Conservation (phyloP, 1,140 invertebrate species). For the Ceratosolen fusciceps region DNA sequence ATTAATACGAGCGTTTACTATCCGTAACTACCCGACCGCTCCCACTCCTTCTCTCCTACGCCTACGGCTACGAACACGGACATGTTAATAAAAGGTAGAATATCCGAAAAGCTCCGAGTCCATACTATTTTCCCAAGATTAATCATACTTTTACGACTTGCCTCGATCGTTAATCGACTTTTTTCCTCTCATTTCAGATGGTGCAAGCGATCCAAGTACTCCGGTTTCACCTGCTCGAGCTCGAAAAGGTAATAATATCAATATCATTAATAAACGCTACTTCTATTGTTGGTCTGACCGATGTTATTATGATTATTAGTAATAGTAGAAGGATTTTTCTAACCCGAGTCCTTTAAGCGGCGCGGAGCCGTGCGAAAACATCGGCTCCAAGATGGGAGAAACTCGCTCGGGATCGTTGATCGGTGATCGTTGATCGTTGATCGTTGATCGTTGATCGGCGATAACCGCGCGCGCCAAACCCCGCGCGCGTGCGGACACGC, state of each 20-base stretch:
- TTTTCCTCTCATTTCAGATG: constrained; percentile 90
- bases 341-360: too few species aligned
- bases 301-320: too few species aligned
- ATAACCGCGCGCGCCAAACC: neutral
- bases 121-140: neutral
- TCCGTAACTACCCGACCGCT: too few species aligned
- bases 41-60: too few species aligned
- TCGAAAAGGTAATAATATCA: constrained; percentile 96
- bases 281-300: neutral
- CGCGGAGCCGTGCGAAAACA: neutral
- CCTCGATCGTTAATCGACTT: constrained; percentile 40
- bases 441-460: neutral
- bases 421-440: neutral
- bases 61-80: neutral
- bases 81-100: neutral
- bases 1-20: too few species aligned
- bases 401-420: neutral
- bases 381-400: neutral
- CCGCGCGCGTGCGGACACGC: neutral
- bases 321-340: too few species aligned
- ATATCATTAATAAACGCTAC: neutral
- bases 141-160: neutral
- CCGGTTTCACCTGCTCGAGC: constrained; percentile 99
- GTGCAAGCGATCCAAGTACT: constrained; percentile 99
- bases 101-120: neutral